These are phyloP conservation scores for Ceratoteleas bidentatus DNA, from an alignment of 1,140 invertebrate species.

Conservation along the genomic window DNA sequence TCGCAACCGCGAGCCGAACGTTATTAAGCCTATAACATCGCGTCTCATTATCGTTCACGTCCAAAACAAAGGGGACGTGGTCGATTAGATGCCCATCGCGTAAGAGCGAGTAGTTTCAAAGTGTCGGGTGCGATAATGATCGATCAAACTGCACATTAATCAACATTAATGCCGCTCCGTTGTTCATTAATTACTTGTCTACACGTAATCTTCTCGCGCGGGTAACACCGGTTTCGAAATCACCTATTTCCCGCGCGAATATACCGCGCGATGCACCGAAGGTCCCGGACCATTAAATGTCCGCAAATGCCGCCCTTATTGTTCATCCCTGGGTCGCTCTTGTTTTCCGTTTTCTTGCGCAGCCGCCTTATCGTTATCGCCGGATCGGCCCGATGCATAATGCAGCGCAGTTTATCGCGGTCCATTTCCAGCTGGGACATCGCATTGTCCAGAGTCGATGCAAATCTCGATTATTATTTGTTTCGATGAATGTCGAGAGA, in stretches of 20 bases:
- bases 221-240: conserved; percentile 13
- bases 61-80: conserved; percentile 17
- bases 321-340: not conserved
- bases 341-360: not conserved
- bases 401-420: conserved; percentile 5
- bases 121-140: conserved; percentile 42
- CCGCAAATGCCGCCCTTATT: not conserved
- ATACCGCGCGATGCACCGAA: not conserved
- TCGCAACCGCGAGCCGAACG: no score
- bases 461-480: not conserved
- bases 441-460: conserved; percentile 4
- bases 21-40: conserved; percentile 16
- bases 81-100: conserved; percentile 17
- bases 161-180: conserved; percentile 44
- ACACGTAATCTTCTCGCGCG: conserved; percentile 31
- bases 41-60: conserved; percentile 23
- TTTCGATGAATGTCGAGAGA: not conserved
- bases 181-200: conserved; percentile 53
- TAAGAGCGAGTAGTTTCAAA: conserved; percentile 30
- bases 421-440: not conserved
- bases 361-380: not conserved
- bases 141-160: conserved; percentile 51
- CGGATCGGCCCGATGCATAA: not conserved
- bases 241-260: conserved; percentile 10
- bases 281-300: not conserved